A percentile compares a stretch with the other conserved stretches of the same genome.
Evolutionary conservation across 2,888 invertebrate genomes (phyloP).

Genomic region (Leucophenga maculata): DNA sequence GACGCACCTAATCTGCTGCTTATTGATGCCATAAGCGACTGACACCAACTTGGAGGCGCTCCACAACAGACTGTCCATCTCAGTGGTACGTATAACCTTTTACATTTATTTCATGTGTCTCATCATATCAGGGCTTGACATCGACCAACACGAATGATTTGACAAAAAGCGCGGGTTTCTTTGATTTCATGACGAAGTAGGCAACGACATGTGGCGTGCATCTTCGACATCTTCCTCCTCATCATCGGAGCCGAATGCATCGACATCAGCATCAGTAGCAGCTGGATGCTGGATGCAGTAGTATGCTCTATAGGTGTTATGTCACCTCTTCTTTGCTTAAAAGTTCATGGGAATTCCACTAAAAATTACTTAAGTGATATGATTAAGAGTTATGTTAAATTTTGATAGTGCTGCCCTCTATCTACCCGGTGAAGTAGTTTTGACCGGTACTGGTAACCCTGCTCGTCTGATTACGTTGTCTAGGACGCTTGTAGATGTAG

Average conservation of each 20-base stretch:
- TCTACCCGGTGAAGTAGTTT: no score
- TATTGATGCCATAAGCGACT: slow-evolving; percentile 95
- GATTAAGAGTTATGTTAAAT: no score
- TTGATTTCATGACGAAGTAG: slow-evolving; percentile 94
- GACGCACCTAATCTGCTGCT: slow-evolving; percentile 94
- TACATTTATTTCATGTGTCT: slow-evolving; percentile 89
- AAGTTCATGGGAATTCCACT: no score
- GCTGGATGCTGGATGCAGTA: no score
- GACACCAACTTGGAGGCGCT: slow-evolving; percentile 96
- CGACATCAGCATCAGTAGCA: slow-evolving; percentile 75
- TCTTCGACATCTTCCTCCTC: slow-evolving; percentile 91
- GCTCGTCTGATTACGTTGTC: no score
- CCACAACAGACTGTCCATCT: slow-evolving; percentile 95
- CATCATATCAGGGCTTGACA: slow-evolving; percentile 98
- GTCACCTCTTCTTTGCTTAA: no score
- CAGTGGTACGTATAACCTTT: slow-evolving; percentile 83
- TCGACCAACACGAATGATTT: slow-evolving; percentile 96
- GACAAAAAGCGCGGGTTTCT: slow-evolving; percentile 94
- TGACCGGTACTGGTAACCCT: no score
- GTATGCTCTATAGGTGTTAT: no score
- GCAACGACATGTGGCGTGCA: slow-evolving; percentile 86
- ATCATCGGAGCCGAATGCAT: slow-evolving; percentile 92
- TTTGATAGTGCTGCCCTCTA: no score
- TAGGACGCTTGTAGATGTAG: no score
- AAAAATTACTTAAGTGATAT: no score